These are phyloP conservation scores for Galbula dea DNA, from an alignment of 2,113 vertebrate genomes.

Conservation along the genomic window DNA sequence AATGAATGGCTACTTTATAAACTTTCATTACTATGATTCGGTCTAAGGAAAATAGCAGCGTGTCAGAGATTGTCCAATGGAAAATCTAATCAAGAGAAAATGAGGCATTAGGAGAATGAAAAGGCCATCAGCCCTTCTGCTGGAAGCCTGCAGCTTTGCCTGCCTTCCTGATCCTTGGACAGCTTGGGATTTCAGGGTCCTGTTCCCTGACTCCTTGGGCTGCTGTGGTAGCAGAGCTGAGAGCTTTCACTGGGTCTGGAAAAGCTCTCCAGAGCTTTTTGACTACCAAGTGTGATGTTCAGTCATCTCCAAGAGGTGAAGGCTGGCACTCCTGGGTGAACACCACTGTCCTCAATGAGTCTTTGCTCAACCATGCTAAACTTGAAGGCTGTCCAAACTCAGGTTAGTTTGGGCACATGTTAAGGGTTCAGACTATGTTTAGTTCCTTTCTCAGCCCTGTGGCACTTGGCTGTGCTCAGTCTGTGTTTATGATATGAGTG, in stretches of 20 bases:
- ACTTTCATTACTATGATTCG: slow-evolving; percentile 18
- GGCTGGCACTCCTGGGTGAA: neutral
- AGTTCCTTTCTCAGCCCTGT: neutral
- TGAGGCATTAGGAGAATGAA: neutral
- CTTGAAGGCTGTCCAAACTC: neutral
- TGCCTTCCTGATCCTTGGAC: neutral
- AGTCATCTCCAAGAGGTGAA: neutral
- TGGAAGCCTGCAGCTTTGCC: neutral
- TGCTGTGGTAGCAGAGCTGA: neutral
- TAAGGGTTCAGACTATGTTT: neutral
- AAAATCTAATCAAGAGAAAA: slow-evolving; percentile 32
- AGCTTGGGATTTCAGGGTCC: neutral
- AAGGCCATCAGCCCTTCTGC: neutral
- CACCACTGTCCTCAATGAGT: neutral
- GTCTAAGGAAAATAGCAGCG: slow-evolving; percentile 1
- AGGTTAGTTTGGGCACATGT: neutral
- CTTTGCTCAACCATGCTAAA: neutral
- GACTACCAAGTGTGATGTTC: neutral
- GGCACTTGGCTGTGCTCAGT: neutral
- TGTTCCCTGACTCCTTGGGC: neutral
- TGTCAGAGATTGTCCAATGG: neutral
- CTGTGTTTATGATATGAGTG: neutral
- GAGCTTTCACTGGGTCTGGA: neutral
- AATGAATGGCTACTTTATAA: slow-evolving; percentile 39
- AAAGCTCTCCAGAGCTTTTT: neutral